Evolutionary conservation across 2,113 vertebrate genomes (phyloP).

Genomic region (Callipepla californica): DNA sequence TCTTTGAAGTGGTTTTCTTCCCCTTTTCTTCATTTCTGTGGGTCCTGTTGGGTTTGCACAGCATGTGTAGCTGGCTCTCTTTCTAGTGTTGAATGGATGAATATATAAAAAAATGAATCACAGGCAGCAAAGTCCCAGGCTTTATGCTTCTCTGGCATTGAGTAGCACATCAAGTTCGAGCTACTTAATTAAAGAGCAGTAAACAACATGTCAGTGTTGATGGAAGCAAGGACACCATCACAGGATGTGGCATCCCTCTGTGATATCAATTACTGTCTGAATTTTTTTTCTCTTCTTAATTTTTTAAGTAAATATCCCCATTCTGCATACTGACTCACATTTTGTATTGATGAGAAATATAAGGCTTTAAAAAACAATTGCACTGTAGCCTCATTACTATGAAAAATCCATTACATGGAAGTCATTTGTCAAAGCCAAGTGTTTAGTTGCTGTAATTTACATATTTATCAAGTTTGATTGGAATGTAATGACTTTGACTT

Average conservation of each 20-base stretch:
- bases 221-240: background rate
- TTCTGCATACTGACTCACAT: slow-evolving; percentile 19
- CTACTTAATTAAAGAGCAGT: background rate
- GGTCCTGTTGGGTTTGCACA: background rate
- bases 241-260: slow-evolving; percentile 3
- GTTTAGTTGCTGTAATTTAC: slow-evolving; percentile 86
- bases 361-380: slow-evolving; percentile 78
- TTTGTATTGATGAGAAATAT: slow-evolving; percentile 69
- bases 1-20: background rate
- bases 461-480: slow-evolving; percentile 94
- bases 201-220: background rate
- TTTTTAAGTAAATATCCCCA: slow-evolving; percentile 21
- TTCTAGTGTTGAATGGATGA: background rate
- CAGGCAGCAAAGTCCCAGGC: background rate
- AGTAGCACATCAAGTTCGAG: background rate
- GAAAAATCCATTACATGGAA: slow-evolving; percentile 87
- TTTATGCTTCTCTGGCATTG: background rate
- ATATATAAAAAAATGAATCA: background rate
- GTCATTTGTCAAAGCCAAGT: slow-evolving; percentile 88
- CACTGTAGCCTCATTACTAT: slow-evolving; percentile 83
- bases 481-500: slow-evolving; percentile 83
- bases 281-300: background rate
- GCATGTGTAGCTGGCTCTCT: background rate
- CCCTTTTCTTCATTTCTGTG: background rate
- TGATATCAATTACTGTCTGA: slow-evolving; percentile 25